These are phyloP conservation scores for Ammospiza maritima DNA, from an alignment of 2,797 vertebrate species.

Conservation along the genomic window DNA sequence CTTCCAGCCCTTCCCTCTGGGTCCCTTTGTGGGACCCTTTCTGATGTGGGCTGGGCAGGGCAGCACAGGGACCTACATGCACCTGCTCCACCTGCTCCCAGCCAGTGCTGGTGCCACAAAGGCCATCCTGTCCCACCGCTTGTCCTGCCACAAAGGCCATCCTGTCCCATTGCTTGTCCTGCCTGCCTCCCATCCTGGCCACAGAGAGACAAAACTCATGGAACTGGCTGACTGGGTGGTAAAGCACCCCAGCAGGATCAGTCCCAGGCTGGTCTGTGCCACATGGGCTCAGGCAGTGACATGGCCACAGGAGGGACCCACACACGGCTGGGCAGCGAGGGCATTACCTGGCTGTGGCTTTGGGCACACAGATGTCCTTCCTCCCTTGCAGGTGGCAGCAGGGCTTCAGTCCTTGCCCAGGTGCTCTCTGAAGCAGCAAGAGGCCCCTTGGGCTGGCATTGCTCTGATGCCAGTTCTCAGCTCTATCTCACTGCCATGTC, in stretches of 20 bases:
- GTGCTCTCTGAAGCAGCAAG: background rate
- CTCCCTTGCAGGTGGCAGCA: background rate
- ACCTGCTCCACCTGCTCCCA: background rate
- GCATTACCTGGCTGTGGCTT: background rate
- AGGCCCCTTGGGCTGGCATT: background rate
- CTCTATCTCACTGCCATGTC: fast-evolving
- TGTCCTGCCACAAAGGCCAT: background rate
- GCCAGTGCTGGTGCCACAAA: background rate
- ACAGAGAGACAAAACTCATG: background rate
- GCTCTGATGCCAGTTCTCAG: background rate
- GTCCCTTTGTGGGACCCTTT: background rate
- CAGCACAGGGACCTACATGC: fast-evolving
- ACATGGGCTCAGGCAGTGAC: background rate
- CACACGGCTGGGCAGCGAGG: background rate
- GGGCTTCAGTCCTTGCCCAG: background rate
- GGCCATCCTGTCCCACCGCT: too few species aligned
- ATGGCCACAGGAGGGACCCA: background rate
- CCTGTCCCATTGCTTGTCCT: background rate
- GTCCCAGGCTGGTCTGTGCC: background rate
- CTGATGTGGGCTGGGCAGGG: background rate
- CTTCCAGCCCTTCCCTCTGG: background rate
- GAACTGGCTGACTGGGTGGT: background rate
- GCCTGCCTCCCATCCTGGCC: background rate
- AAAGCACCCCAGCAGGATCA: background rate
- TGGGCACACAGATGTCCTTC: background rate